Base-by-base conservation (phyloP, 2,888 invertebrate species). In the Matsumyia berberina region DNA sequence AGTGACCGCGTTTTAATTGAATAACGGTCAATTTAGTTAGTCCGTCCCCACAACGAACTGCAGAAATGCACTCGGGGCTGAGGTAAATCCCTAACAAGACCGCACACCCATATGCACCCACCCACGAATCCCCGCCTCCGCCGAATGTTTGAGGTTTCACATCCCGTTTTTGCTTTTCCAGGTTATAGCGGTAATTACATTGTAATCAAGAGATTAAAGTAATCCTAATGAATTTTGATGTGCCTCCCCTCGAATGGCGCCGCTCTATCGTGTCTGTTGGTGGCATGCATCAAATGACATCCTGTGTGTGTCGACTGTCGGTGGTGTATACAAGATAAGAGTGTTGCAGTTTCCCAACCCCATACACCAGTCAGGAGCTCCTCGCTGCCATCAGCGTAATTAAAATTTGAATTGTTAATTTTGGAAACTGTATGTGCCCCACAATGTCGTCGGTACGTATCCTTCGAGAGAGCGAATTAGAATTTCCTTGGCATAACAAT, bases 351-450 rank as follows among this genome's bases (percentile, higher is more conserved):
- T 19, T 51, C 24, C 5, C 3, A 44, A 11, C 19, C 37, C 19
- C n/a, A 29, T n/a, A n/a, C n/a, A n/a, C n/a, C n/a, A n/a, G n/a
- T n/a, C n/a, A n/a, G n/a, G n/a, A 33, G 46, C 9, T 29, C 6
- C 37, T 11, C 9, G 9, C n/a, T n/a, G n/a, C n/a, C n/a, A n/a
- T n/a, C n/a, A n/a, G n/a, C 42, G 72, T 78, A 78, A 83, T 83
- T 83, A 83, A 83, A 83, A 78, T 83, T 82, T 83, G 62, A 78
- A 83, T 83, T 83, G 60, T 73, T 83, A 83, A 83, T 78, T 73
- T 73, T 31, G 57, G 37, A 8, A 33, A 12, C 17, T 11, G 37
- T 44, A 58, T 11, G 33, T 57, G 31, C 12, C 11, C n/a, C 24
- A 24, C 24, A 24, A 24, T 4, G 24, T 24, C 24, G 4, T 3